Evolutionary conservation across 2,113 vertebrate species (phyloP), one percentile per base, ranked within the genome.

Genomic region (Rhinolophus ferrumequinum): DNA sequence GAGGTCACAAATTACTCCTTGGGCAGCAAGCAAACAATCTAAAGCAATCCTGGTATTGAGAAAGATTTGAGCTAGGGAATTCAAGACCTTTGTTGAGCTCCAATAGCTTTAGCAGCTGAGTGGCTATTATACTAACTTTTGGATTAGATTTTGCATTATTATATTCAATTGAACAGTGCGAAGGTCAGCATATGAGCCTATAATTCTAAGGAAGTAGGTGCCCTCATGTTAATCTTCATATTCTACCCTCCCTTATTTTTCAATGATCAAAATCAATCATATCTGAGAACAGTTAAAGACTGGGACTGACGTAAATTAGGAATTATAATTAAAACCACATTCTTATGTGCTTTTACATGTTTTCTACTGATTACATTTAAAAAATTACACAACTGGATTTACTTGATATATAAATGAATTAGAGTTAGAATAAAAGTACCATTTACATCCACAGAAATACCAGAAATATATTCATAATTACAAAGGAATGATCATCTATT

Each of bases 391-490:
- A 87, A 92, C 8, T 92, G 47, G 67, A 96, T 79, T 96, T 92
- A 89, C 67, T 81, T 95, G 72, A 67, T 94, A 92, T 93, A 19
- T 92, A 97, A 35, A 95, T 82, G 83, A 82, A 95, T 18, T 83
- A 96, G 47, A 69, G 24, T 4, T 96, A 58, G 83, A 93, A 88
- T 88, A 67, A 35, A 62, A 75, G 62, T 84, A 75, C 33, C 64
- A 93, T 18, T 89, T 52, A 73, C 5, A 77, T 60, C 6, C 88
- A 93, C 47, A 94, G 35, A 93, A 93, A 79, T 77, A 94, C 6
- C 52, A 97, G 69, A 95, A 83, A 91, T 79, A 94, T 85, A 95
- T 4, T 88, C 52, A 93, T 58, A 94, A 97, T 83, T 94, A 75
- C 41, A 96, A 93, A 95, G 82, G 94, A 38, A 80, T 35, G 90